Conservation (phyloP, 2,888 invertebrate genomes). For the Agrilus mali region DNA sequence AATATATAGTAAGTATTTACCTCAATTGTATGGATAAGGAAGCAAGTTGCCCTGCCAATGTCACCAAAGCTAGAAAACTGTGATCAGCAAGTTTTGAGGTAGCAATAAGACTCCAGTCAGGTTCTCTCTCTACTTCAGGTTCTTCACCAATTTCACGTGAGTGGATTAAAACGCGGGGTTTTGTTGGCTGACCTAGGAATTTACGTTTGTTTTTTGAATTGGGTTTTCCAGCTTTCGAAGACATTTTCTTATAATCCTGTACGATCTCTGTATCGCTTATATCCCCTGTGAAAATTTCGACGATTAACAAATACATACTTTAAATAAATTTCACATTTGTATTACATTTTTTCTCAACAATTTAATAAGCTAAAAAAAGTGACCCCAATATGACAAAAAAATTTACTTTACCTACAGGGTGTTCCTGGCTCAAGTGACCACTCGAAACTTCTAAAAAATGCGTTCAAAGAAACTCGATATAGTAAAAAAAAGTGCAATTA, state of each 20-base stretch:
- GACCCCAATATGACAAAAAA: too few relatives aligned
- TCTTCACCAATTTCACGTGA: conserved; percentile 42
- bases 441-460: too few relatives aligned
- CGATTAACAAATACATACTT: too few relatives aligned
- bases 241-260: conserved; percentile 53
- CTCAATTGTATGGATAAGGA: conserved; percentile 49
- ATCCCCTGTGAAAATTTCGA: conserved; percentile 29
- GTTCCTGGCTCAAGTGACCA: too few relatives aligned
- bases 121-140: conserved; percentile 36
- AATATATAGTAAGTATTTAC: conserved; percentile 11
- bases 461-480: too few relatives aligned
- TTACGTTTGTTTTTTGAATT: conserved; percentile 34
- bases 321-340: too few relatives aligned
- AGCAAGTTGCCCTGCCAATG: conserved; percentile 47
- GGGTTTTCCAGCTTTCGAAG: conserved; percentile 25
- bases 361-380: too few relatives aligned
- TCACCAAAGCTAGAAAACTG: conserved; percentile 50
- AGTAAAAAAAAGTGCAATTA: too few relatives aligned
- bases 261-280: conserved; percentile 63
- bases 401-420: too few relatives aligned
- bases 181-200: conserved; percentile 42
- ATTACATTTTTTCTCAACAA: too few relatives aligned
- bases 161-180: conserved; percentile 48
- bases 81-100: conserved; percentile 44
- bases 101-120: conserved; percentile 51